Percentiles rank a stretch among this genome's conserved stretches.
Conservation (phyloP, 2,113 vertebrate genomes). For the Phrynocephalus versicolor region DNA sequence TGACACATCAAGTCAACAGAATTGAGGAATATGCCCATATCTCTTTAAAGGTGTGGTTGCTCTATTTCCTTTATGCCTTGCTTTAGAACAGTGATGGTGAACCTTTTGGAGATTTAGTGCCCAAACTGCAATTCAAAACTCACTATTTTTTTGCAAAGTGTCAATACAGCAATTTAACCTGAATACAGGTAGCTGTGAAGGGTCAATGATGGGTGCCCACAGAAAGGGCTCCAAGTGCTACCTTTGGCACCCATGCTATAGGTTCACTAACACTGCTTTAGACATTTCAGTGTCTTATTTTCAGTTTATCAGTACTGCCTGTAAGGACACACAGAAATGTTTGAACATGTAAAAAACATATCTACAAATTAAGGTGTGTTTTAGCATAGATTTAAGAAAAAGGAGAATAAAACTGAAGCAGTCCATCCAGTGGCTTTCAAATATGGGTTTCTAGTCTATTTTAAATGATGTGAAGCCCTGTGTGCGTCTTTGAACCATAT, state of each 20-base stretch:
- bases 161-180: too few species aligned
- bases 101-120: too few species aligned
- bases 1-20: not conserved
- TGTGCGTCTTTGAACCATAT: not conserved
- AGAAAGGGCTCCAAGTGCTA: too few species aligned
- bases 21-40: not conserved
- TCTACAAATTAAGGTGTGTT: not conserved
- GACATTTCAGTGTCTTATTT: not conserved
- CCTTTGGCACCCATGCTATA: too few species aligned
- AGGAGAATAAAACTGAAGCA: not conserved
- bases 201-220: too few species aligned
- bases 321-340: not conserved
- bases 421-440: not conserved
- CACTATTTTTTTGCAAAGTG: too few species aligned
- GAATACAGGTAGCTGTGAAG: too few species aligned
- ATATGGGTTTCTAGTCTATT: not conserved
- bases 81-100: too few species aligned
- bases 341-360: not conserved
- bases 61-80: not conserved
- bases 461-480: not conserved
- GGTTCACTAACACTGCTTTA: too few species aligned
- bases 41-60: not conserved
- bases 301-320: not conserved
- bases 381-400: not conserved
- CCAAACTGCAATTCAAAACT: too few species aligned